Evolutionary conservation across 2,888 invertebrate genomes (phyloP).

Genomic region (Trypoxylon attenuatum): DNA sequence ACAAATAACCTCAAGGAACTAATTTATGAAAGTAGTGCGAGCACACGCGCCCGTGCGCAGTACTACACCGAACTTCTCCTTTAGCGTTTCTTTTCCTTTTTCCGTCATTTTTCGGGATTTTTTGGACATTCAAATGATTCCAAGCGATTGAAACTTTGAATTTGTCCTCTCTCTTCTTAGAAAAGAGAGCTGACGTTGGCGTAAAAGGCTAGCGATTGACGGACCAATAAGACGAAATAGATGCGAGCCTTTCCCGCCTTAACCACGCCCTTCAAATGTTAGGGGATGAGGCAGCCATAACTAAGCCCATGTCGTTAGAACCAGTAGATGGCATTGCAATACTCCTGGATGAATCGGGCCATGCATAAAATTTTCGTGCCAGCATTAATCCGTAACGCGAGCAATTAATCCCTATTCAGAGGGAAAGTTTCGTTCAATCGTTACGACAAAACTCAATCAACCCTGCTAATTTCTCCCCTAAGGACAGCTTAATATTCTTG

Average conservation of each 20-base stretch:
- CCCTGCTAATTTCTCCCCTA: too few species aligned
- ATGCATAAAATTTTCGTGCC: conserved; percentile 15
- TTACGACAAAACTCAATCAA: too few species aligned
- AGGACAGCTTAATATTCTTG: too few species aligned
- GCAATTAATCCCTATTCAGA: too few species aligned
- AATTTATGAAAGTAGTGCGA: conserved; percentile 59
- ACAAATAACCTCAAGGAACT: conserved; percentile 40
- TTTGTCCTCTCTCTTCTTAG: too few species aligned
- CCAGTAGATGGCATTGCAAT: conserved; percentile 73
- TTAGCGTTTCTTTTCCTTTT: not conserved
- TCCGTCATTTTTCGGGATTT: not conserved
- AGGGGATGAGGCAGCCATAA: conserved; percentile 72
- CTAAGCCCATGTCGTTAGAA: conserved; percentile 67
- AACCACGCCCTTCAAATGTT: conserved; percentile 70
- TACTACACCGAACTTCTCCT: conserved; percentile 40
- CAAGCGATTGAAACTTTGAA: too few species aligned
- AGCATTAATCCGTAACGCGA: conserved; percentile 9
- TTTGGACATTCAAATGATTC: not conserved
- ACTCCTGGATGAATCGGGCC: conserved; percentile 30
- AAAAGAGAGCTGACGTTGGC: too few species aligned
- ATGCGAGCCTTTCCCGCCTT: conserved; percentile 45
- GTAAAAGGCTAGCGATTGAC: not conserved
- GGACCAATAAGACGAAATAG: conserved; percentile 39
- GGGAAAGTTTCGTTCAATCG: too few species aligned
- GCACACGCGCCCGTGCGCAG: conserved; percentile 52